These are phyloP conservation scores for Ectropis grisescens DNA, from an alignment of 1,140 invertebrate species.

Conservation along the genomic window DNA sequence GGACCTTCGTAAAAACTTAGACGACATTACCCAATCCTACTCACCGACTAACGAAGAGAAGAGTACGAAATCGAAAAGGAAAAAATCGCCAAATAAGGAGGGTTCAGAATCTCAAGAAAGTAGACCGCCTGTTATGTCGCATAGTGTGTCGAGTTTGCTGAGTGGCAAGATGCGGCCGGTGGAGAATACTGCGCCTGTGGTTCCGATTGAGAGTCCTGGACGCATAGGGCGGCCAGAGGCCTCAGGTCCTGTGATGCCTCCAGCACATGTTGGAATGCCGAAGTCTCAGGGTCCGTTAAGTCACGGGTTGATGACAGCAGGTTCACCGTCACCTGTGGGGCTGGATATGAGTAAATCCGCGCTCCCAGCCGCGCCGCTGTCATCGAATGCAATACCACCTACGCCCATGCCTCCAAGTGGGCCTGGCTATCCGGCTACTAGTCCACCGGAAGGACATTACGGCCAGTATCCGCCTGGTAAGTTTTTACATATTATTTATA, in stretches of 20 bases:
- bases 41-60: constrained; percentile 53
- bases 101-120: constrained; percentile 27
- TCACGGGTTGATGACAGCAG: constrained; percentile 18
- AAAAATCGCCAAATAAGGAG: constrained; percentile 45
- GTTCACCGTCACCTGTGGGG: constrained; percentile 2
- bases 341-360: constrained; percentile 13
- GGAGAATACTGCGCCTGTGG: constrained; percentile 14
- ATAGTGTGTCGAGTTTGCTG: constrained; percentile 53
- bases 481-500: background rate
- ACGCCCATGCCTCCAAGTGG: constrained; percentile 11
- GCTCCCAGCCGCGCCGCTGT: constrained; percentile 7
- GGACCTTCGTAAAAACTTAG: constrained; percentile 62
- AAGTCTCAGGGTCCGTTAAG: no score
- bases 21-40: constrained; percentile 65
- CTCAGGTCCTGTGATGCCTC: background rate
- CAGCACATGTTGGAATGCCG: no score
- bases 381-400: constrained; percentile 11
- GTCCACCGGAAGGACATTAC: constrained; percentile 29
- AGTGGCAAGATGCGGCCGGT: constrained; percentile 19
- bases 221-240: constrained; percentile 8
- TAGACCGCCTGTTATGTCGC: constrained; percentile 35
- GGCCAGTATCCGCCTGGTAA: constrained; percentile 34
- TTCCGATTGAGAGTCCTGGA: constrained; percentile 13
- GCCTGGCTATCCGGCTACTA: constrained; percentile 15
- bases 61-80: constrained; percentile 48